Base-by-base conservation (phyloP, 1,140 invertebrate species). In the Diachasma alloeum region DNA sequence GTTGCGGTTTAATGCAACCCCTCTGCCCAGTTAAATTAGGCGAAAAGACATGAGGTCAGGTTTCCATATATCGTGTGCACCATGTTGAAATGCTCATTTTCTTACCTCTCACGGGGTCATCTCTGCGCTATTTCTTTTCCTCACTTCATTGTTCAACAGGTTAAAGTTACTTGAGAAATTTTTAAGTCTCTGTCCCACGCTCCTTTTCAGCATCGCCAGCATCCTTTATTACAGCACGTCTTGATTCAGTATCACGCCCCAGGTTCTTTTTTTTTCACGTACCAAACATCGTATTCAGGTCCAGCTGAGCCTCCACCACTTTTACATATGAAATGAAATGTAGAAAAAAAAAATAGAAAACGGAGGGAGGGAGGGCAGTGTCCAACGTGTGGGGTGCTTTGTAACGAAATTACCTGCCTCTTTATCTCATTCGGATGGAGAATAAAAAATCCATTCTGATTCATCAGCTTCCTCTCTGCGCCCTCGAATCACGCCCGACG, bases 21-120 rank as follows among this genome's bases (percentile, higher is more conserved):
- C 83, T 78, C 81, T 87, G 81, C 82, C 83, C 79, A 81, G 85
- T 87, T 87, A 87, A 88, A 87, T 87, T 88, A 87, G 83, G 81
- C 86, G 85, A 87, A 83, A 85, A 39, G 83, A 83, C 79, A 37
- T 83, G 53, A 78, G 75, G 59, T 77, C 75, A 77, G 63, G 39
- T 77, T 77, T 69, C 71, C 22, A 31, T 53, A 53, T 48, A 36
- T 66, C 6, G 39, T 31, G 72, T 31, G 42, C 37, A 56, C 46
- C 74, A 59, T 70, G 73, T n/a, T n/a, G n/a, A 44, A 48, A 59
- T 15, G 15, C 19, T 59, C 53, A 71, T 37, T 53, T 53, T n/a
- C 44, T 46, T 22, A n/a, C 48, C 36, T 13, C 37, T 26, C 24
- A 3, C 24, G 37, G 37, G 69, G 66, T 68, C 63, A 68, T 68